These are phyloP conservation scores for Triplophysa tibetana DNA, from an alignment of 2,113 vertebrate species.

Conservation along the genomic window DNA sequence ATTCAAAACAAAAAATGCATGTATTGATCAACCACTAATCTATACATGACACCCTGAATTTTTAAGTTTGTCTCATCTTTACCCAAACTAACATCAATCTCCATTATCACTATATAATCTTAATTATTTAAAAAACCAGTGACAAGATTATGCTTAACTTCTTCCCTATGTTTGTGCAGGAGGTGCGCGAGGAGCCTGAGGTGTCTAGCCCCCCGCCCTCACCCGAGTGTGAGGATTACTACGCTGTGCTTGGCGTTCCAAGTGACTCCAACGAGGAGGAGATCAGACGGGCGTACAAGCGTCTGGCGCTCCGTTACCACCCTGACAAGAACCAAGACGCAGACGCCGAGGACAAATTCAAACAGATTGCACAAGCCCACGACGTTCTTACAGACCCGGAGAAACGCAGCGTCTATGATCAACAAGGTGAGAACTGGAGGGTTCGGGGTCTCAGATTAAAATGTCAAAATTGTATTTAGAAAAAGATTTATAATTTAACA, in stretches of 20 bases:
- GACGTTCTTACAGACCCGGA: slow-evolving; percentile 91
- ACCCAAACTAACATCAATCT: no score
- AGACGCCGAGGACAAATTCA: slow-evolving; percentile 93
- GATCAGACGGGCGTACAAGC: slow-evolving; percentile 95
- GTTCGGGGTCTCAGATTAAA: background rate
- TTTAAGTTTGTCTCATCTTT: background rate
- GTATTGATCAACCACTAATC: no score
- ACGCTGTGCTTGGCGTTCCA: slow-evolving; percentile 89
- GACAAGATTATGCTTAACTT: background rate
- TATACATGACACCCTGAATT: background rate
- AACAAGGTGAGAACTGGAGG: slow-evolving; percentile 84
- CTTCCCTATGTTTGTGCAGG: slow-evolving; percentile 59
- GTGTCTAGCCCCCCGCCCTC: slow-evolving; percentile 67
- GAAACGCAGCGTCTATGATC: slow-evolving; percentile 89
- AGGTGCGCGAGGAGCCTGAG: slow-evolving; percentile 70
- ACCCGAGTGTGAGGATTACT: slow-evolving; percentile 91
- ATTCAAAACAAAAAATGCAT: no score
- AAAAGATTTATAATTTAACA: background rate
- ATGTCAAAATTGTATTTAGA: background rate
- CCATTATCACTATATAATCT: background rate
- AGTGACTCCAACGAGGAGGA: slow-evolving; percentile 91
- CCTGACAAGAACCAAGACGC: slow-evolving; percentile 97
- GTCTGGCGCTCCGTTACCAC: slow-evolving; percentile 96
- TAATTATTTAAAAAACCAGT: background rate
- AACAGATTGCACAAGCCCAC: slow-evolving; percentile 94